Evolutionary conservation across 2,888 invertebrate genomes (phyloP).

Genomic region (Heptascelio sp.): DNA sequence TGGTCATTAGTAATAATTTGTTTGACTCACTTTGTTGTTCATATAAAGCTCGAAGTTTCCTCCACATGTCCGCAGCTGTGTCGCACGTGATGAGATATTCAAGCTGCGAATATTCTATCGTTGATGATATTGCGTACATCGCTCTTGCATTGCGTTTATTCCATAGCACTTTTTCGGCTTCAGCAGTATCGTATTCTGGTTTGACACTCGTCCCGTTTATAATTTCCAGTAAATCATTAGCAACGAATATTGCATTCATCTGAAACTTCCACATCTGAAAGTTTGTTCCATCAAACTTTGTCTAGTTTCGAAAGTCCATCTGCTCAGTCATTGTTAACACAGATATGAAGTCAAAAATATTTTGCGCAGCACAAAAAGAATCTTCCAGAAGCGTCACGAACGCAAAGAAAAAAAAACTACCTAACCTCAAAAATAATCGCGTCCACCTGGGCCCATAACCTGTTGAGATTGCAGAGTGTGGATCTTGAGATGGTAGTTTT

Average conservation of each 20-base stretch:
- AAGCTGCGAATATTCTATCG: constrained; percentile 66
- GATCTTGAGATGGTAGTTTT: too few species aligned
- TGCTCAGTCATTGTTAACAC: constrained; percentile 37
- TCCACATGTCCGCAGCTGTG: constrained; percentile 73
- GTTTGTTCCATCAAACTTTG: constrained; percentile 73
- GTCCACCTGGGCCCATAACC: constrained; percentile 51
- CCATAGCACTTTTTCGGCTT: too few species aligned
- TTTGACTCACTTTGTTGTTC: constrained; percentile 74
- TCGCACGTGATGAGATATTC: constrained; percentile 66
- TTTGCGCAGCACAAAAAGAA: too few species aligned
- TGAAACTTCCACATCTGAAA: constrained; percentile 71
- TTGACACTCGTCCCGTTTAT: not conserved
- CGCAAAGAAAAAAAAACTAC: constrained; percentile 39
- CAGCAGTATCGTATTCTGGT: constrained; percentile 9
- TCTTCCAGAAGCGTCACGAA: too few species aligned
- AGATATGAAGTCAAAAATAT: too few species aligned
- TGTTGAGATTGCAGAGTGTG: too few species aligned
- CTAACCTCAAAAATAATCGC: constrained; percentile 34
- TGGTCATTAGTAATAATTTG: constrained; percentile 67
- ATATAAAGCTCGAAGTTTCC: constrained; percentile 57
- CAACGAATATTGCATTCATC: constrained; percentile 7
- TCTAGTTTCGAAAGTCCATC: constrained; percentile 69
- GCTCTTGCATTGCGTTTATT: constrained; percentile 64
- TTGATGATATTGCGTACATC: constrained; percentile 70
- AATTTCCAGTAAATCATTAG: constrained; percentile 15